A percentile compares a stretch with the other conserved stretches of the same genome.
phyloP scores from a whole-genome alignment of 2,888 invertebrate genomes.

The Agrotis puta region DNA sequence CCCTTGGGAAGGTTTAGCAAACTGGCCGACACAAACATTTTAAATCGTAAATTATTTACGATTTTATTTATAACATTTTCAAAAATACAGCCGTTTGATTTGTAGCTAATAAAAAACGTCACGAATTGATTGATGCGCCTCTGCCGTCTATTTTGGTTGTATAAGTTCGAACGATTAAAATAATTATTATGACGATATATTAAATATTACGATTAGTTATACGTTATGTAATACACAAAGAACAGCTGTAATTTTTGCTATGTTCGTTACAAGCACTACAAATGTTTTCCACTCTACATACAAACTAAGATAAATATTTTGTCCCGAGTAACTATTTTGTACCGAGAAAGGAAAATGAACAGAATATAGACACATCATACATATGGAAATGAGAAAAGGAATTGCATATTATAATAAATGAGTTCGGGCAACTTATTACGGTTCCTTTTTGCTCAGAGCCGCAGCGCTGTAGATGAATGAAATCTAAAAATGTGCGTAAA shows the following conservation, averaged over 20 bases:
- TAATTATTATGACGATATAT: slow-evolving; percentile 23
- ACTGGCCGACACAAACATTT: slow-evolving; percentile 72
- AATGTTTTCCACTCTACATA: slow-evolving; percentile 22
- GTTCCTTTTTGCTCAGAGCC: slow-evolving; percentile 30
- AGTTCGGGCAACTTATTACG: slow-evolving; percentile 49
- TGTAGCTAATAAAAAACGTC: slow-evolving; percentile 77
- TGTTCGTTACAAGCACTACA: slow-evolving; percentile 20
- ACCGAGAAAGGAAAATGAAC: slow-evolving; percentile 48
- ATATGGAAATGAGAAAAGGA: slow-evolving; percentile 48
- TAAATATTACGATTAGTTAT: slow-evolving; percentile 1
- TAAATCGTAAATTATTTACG: slow-evolving; percentile 77
- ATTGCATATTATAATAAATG: slow-evolving; percentile 51
- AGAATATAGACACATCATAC: slow-evolving; percentile 61
- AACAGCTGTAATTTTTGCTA: slow-evolving; percentile 26
- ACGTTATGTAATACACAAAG: slow-evolving; percentile 33
- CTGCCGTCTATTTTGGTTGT: slow-evolving; percentile 60
- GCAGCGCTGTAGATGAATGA: slow-evolving; percentile 47
- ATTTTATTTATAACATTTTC: slow-evolving; percentile 73
- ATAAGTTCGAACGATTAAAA: slow-evolving; percentile 41
- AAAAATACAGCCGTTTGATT: slow-evolving; percentile 77
- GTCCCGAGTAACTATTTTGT: slow-evolving; percentile 44
- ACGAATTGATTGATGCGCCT: slow-evolving; percentile 75
- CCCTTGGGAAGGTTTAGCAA: slow-evolving; percentile 83
- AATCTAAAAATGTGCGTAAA: slow-evolving; percentile 48
- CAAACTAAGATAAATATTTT: slow-evolving; percentile 38